Percentiles rank a stretch among this genome's conserved stretches.
Conservation (phyloP, 2,113 vertebrate genomes). For the Lycaon pictus region DNA sequence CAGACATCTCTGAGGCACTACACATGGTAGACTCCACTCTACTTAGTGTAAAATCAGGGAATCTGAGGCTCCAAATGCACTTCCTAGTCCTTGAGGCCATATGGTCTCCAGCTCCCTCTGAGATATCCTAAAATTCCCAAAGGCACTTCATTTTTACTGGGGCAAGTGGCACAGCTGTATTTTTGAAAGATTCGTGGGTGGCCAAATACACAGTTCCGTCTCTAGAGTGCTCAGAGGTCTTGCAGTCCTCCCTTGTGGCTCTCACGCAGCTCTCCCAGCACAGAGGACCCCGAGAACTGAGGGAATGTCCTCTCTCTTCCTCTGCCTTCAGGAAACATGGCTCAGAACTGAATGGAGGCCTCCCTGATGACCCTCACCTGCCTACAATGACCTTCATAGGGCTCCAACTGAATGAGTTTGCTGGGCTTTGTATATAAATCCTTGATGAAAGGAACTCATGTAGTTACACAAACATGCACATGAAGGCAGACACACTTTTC, state of each 20-base stretch:
- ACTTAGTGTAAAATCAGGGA: not conserved
- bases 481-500: not conserved
- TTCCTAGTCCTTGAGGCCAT: slow-evolving; percentile 4
- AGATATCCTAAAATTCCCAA: not conserved
- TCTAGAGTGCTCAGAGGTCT: not conserved
- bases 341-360: not conserved
- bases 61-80: not conserved
- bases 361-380: no score
- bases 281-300: not conserved
- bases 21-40: not conserved
- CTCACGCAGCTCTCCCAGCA: not conserved
- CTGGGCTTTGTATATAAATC: not conserved
- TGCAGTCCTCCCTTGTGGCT: not conserved
- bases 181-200: not conserved
- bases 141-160: not conserved
- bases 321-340: not conserved
- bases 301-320: not conserved
- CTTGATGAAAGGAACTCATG: no score
- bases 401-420: not conserved
- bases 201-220: not conserved
- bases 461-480: not conserved
- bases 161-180: not conserved
- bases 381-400: not conserved
- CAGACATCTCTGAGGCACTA: not conserved
- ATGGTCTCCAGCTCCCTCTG: not conserved